Base-by-base conservation (phyloP, 2,113 vertebrate genomes). In the Cyprichromis sp. region DNA sequence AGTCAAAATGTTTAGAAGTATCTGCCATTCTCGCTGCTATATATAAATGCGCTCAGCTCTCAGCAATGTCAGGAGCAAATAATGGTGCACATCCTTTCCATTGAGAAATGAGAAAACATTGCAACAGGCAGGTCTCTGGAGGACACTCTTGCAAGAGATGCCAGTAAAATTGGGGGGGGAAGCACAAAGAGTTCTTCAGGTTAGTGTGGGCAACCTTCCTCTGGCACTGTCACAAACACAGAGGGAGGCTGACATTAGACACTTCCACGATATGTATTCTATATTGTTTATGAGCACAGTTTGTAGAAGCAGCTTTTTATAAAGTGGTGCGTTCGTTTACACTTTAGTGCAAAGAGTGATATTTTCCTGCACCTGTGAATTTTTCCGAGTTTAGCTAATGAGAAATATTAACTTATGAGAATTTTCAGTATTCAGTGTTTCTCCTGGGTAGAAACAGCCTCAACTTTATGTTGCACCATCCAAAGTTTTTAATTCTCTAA, bases 51-150 rank as follows among this genome's bases (percentile, higher is more conserved):
- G 19, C 73, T 89, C 71, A 34, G 85, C 86, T 81, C 81, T 81
- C 83, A 86, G 87, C 59, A 40, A 79, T 89, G 89, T 88, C 86
- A 87, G 50, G 66, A 87, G 90, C 88, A 31, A 71, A 90, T 83
- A 92, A 93, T 80, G 80, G 89, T 63, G 9, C 73, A 53, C 85
- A 76, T 82, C 85, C 21, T 80, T 88, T 80, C 88, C 61, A 79
- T 63, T 84, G 79, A 86, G 61, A 73, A 78, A 83, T 79, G 57
- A 89, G 84, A 80, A 84, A 84, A 82, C 3, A 82, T 68, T 86
- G 91, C 91, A 93, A 89, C 90, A 89, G 90, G 79, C 53, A 19
- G 31, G 85, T 86, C 89, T 86, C 86, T 29, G 87, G 89, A 82
- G 91, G 83, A 87, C n/a, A 8, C 80, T 82, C 66, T 82, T 82